phyloP scores from a whole-genome alignment of 1,140 invertebrate species.

The Drosophila grimshawi region DNA sequence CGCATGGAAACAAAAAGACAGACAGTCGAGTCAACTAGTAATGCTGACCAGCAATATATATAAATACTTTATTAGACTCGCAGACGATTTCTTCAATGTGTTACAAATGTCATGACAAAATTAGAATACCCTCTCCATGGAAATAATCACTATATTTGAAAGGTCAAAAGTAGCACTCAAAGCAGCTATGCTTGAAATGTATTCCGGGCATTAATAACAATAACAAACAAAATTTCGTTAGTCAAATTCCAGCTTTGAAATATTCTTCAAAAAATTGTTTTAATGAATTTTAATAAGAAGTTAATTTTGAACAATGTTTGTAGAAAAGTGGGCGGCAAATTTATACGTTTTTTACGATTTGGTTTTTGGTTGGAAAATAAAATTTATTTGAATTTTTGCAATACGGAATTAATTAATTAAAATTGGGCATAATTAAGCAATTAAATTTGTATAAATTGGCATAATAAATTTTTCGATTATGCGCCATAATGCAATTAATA shows the following conservation, averaged over 20 bases:
- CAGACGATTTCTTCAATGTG: no score
- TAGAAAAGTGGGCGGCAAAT: no score
- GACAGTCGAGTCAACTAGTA: no score
- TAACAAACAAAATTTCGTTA: neutral
- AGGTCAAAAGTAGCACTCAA: neutral
- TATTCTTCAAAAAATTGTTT: neutral
- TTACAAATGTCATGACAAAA: no score
- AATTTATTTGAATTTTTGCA: neutral
- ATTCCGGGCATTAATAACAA: neutral
- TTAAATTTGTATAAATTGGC: neutral
- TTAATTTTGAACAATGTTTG: no score
- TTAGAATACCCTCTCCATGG: no score
- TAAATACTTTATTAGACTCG: no score
- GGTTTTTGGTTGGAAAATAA: neutral
- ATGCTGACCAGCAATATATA: no score
- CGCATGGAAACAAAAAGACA: no score
- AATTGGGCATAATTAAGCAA: neutral
- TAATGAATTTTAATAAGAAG: no score
- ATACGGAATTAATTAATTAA: neutral
- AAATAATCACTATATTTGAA: conserved; percentile 9
- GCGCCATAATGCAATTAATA: no score
- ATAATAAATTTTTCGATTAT: neutral
- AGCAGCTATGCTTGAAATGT: neutral
- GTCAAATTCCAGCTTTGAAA: conserved; percentile 16
- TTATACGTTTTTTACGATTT: neutral